Percentiles rank a stretch among this genome's conserved stretches.
phyloP scores from a whole-genome alignment of 2,888 invertebrate genomes.

The Microctonus hyperodae region DNA sequence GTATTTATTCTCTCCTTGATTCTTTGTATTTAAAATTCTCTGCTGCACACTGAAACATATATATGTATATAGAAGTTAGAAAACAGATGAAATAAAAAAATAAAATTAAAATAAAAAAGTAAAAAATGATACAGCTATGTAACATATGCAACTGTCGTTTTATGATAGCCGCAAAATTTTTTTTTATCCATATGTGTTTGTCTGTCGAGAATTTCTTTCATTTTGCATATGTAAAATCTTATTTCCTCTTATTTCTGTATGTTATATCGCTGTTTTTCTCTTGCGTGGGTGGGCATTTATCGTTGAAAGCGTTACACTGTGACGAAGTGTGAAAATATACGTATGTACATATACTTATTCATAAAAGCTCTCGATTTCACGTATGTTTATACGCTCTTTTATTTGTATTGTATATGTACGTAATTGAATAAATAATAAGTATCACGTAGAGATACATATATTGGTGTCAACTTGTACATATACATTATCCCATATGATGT shows the following conservation, averaged over 20 bases:
- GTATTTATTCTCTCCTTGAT: too few species aligned
- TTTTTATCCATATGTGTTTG: conserved; percentile 51
- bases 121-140: neutral
- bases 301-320: conserved; percentile 36
- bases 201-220: conserved; percentile 27
- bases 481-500: neutral
- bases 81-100: neutral
- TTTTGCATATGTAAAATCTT: conserved; percentile 39
- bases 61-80: too few species aligned
- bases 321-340: conserved; percentile 4
- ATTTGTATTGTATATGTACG: neutral
- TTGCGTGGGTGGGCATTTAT: conserved; percentile 46
- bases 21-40: too few species aligned
- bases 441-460: neutral
- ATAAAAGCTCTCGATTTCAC: conserved; percentile 1
- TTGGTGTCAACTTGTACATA: neutral
- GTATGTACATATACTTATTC: neutral
- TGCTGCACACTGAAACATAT: too few species aligned
- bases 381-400: neutral
- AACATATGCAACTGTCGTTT: conserved; percentile 33
- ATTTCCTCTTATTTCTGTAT: conserved; percentile 21
- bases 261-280: conserved; percentile 38
- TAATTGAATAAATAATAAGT: neutral
- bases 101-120: neutral
- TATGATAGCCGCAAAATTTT: conserved; percentile 44